A percentile compares a stretch with the other conserved stretches of the same genome.
These are phyloP conservation scores for Nannospalax galili DNA, from an alignment of 2,113 vertebrate species.

Conservation along the genomic window DNA sequence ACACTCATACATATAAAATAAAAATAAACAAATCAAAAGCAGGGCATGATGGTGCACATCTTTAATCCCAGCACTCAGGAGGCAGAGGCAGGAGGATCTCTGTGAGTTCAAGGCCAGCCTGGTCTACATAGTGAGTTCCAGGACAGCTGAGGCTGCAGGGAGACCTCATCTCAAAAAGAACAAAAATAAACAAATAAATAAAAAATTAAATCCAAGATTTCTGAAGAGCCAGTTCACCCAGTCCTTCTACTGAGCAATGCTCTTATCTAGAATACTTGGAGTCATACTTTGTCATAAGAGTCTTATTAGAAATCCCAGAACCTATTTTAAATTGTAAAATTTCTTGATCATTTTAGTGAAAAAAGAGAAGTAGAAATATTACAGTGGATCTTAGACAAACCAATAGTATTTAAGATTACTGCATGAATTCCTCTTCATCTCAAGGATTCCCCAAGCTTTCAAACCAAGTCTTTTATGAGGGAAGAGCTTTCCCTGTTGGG, in stretches of 20 bases:
- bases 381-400: conserved; percentile 2
- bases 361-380: neutral
- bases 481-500: conserved; percentile 60
- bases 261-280: neutral
- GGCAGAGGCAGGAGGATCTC: too few relatives aligned
- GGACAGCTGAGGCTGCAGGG: too few relatives aligned
- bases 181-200: too few relatives aligned
- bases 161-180: too few relatives aligned
- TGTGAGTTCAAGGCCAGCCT: too few relatives aligned
- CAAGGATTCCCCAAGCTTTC: neutral
- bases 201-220: neutral
- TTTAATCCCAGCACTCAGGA: too few relatives aligned
- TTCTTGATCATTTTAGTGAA: neutral
- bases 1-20: too few relatives aligned
- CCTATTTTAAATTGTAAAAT: neutral
- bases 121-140: too few relatives aligned
- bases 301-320: neutral
- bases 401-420: neutral
- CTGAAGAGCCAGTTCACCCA: neutral
- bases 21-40: too few relatives aligned
- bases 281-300: neutral
- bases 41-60: too few relatives aligned
- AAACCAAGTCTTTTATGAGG: conserved; percentile 63
- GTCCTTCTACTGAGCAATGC: neutral
- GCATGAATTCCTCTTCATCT: neutral